Percentiles rank a stretch among this genome's conserved stretches.
Conservation (phyloP, 2,113 vertebrate species). For the Montifringilla adamsi region DNA sequence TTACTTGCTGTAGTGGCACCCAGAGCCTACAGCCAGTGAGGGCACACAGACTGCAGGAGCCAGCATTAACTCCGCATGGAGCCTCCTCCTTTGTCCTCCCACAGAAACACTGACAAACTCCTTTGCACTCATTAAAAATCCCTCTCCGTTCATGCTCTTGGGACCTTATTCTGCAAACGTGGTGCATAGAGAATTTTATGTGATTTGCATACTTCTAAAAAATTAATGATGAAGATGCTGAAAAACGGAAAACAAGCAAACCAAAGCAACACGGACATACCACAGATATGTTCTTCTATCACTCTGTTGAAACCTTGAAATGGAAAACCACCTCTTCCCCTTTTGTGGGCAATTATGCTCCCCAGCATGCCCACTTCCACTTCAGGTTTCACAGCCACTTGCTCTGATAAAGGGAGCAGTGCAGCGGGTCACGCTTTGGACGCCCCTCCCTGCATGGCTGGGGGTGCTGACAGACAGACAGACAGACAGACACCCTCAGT, state of each 20-base stretch:
- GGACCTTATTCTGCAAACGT: background rate
- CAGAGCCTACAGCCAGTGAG: background rate
- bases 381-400: background rate
- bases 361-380: background rate
- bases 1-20: background rate
- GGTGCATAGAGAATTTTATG: accelerated
- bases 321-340: background rate
- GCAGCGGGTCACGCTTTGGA: background rate
- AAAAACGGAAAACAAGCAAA: background rate
- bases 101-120: background rate
- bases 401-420: background rate
- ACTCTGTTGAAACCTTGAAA: background rate
- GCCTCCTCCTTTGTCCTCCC: background rate
- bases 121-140: background rate
- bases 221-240: background rate
- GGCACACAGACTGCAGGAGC: background rate
- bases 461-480: background rate
- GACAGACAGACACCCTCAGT: background rate
- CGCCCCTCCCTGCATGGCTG: background rate
- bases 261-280: background rate
- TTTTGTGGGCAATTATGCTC: background rate
- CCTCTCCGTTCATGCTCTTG: background rate
- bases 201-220: background rate
- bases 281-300: background rate
- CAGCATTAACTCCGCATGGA: background rate